Evolutionary conservation across 2,113 vertebrate species (phyloP).

Genomic region (Urocynchramus pylzowi): DNA sequence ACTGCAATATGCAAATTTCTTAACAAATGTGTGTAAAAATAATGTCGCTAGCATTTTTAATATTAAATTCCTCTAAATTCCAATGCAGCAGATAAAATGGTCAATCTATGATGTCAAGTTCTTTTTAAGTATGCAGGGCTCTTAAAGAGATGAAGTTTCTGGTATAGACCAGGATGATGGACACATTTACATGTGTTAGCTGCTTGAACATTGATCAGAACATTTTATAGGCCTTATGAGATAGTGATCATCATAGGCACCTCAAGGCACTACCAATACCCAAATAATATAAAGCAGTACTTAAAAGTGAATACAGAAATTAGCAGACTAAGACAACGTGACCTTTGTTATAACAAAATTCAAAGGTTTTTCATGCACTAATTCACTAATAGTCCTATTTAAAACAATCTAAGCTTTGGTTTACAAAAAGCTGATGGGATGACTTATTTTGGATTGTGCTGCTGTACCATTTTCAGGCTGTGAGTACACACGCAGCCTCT

Average conservation of each 20-base stretch:
- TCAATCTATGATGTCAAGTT: neutral
- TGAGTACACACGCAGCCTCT: constrained; percentile 23
- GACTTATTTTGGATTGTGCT: neutral
- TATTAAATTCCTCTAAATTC: neutral
- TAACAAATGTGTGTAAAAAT: neutral
- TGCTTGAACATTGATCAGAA: neutral
- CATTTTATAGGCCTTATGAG: neutral
- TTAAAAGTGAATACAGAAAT: neutral
- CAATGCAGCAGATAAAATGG: neutral
- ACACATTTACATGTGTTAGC: neutral
- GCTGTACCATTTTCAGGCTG: neutral
- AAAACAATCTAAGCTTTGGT: neutral
- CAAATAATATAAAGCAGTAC: neutral
- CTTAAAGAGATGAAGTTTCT: neutral
- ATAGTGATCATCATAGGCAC: neutral
- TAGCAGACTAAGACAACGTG: neutral
- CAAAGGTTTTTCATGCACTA: neutral
- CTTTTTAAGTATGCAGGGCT: neutral
- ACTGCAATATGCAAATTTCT: neutral
- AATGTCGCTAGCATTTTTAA: neutral
- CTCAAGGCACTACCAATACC: neutral
- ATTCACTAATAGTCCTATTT: neutral
- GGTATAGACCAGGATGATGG: neutral
- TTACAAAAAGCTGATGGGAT: neutral
- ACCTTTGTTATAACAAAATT: neutral